A percentile compares a stretch with the other conserved stretches of the same genome.
These are phyloP conservation scores for Babyrousa celebensis DNA, from an alignment of 2,797 vertebrate genomes.

Conservation along the genomic window DNA sequence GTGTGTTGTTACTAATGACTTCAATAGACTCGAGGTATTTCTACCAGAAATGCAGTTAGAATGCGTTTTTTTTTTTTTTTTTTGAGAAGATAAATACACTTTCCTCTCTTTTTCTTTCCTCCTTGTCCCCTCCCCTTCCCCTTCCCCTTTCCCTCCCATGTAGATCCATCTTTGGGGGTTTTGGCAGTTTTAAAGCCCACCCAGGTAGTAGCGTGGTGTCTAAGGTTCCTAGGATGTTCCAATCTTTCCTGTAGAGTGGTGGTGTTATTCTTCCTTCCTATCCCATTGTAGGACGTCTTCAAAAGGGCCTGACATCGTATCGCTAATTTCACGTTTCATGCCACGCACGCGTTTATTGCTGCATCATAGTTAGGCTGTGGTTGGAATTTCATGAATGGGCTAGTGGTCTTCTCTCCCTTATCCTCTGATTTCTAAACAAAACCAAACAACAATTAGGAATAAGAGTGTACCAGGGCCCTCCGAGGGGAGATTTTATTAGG, in stretches of 20 bases:
- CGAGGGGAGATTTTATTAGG: background rate
- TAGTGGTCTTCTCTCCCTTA: background rate
- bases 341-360: background rate
- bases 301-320: background rate
- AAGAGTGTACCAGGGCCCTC: background rate
- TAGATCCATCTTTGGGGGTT: background rate
- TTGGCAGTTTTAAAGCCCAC: conserved; percentile 7
- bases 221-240: background rate
- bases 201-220: background rate
- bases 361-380: background rate
- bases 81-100: conserved; percentile 12
- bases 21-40: background rate
- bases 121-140: background rate
- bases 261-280: background rate
- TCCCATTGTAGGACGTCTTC: background rate
- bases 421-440: conserved; percentile 21
- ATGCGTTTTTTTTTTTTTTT: background rate
- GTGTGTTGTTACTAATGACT: background rate
- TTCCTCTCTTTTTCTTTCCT: background rate
- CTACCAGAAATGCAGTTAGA: background rate
- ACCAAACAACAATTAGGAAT: background rate
- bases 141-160: background rate
- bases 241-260: background rate
- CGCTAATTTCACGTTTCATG: background rate
- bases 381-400: background rate